Conservation (phyloP, 1,140 invertebrate genomes). For the Temnothorax curvispinosus region DNA sequence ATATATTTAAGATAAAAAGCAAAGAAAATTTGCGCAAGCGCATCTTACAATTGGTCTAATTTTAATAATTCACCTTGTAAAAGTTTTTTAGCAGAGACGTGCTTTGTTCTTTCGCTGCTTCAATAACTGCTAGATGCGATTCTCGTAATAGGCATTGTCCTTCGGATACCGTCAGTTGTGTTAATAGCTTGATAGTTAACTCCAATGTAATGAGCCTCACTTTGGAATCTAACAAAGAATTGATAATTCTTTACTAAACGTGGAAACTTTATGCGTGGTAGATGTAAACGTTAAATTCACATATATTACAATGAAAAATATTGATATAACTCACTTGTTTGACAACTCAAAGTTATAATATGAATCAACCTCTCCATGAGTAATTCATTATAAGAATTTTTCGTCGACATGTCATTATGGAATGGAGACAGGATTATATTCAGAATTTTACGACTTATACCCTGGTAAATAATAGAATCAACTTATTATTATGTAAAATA, state of each 20-base stretch:
- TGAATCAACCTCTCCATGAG: constrained; percentile 93
- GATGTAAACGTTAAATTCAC: constrained; percentile 21
- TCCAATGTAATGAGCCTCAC: constrained; percentile 97
- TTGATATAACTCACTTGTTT: constrained; percentile 89
- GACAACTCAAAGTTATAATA: constrained; percentile 93
- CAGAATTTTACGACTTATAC: constrained; percentile 91
- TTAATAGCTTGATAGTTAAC: constrained; percentile 92
- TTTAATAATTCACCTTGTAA: constrained; percentile 90
- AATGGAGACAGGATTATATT: constrained; percentile 88
- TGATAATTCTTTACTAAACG: constrained; percentile 3
- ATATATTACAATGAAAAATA: constrained; percentile 8
- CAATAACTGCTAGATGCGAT: constrained; percentile 87
- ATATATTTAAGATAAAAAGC: not conserved
- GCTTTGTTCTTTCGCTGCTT: constrained; percentile 94
- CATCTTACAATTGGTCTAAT: not conserved
- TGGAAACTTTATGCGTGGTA: not conserved
- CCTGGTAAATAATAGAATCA: constrained; percentile 84
- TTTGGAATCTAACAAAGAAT: constrained; percentile 87
- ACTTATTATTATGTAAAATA: constrained; percentile 26
- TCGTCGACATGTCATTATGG: constrained; percentile 81
- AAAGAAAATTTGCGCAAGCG: not conserved
- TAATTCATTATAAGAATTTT: constrained; percentile 89
- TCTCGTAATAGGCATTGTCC: constrained; percentile 85
- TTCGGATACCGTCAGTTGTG: constrained; percentile 86
- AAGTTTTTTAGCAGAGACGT: constrained; percentile 95